phyloP scores from a whole-genome alignment of 2,113 vertebrate genomes.

The Crotalus tigris region DNA sequence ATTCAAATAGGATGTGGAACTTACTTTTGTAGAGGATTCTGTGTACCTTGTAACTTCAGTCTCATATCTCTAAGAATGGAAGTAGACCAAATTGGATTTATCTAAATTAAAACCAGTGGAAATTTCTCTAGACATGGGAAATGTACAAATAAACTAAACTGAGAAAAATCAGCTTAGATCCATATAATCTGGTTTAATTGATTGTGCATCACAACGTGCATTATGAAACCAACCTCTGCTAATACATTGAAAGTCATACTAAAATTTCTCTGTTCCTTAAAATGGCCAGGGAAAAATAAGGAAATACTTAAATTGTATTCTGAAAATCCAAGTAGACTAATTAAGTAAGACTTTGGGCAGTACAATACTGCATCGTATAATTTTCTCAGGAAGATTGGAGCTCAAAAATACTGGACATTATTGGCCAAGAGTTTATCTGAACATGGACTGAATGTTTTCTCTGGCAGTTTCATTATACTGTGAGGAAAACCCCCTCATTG shows the following conservation, averaged over 20 bases:
- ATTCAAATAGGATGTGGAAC: fast-evolving
- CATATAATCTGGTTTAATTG: background rate
- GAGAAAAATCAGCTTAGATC: background rate
- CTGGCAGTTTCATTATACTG: background rate
- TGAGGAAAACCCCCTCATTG: background rate
- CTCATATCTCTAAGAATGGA: background rate
- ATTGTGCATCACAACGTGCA: background rate
- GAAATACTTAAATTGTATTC: background rate
- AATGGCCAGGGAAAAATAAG: background rate
- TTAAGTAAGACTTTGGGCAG: background rate
- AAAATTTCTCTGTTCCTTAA: background rate
- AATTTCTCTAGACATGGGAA: background rate
- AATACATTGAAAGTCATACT: background rate
- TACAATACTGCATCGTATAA: background rate
- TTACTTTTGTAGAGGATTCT: background rate
- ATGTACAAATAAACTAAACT: background rate
- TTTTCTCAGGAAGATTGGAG: background rate
- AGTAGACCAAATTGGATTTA: background rate
- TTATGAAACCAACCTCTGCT: background rate
- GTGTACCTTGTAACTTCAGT: background rate
- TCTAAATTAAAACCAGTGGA: background rate
- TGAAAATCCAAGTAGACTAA: background rate
- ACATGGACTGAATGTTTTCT: background rate
- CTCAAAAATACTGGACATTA: background rate
- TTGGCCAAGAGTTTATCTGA: background rate